phyloP scores from a whole-genome alignment of 2,797 vertebrate species.

The Hafferia zeledoni region DNA sequence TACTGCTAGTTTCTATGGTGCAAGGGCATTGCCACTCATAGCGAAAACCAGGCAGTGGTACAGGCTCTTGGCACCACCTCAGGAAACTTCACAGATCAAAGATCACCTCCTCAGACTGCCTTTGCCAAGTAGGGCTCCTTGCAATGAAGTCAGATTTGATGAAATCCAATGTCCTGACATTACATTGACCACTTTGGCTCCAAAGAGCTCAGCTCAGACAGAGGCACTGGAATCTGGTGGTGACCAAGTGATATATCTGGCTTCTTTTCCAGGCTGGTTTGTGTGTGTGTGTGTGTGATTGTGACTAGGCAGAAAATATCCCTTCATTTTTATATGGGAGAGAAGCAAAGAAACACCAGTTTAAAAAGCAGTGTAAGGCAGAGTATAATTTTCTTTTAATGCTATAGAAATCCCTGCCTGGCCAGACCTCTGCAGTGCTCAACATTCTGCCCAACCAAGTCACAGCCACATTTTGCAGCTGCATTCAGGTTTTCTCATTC shows the following conservation, averaged over 20 bases:
- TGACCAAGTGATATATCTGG: constrained; percentile 48
- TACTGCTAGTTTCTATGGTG: background rate
- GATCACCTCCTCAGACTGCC: background rate
- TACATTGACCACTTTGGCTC: constrained; percentile 15
- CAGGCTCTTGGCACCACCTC: background rate
- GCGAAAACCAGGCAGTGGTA: background rate
- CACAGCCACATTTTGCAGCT: constrained; percentile 16
- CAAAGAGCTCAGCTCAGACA: background rate
- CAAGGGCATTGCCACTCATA: background rate
- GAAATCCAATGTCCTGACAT: constrained; percentile 4
- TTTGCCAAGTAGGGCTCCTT: background rate
- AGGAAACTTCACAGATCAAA: constrained; percentile 27
- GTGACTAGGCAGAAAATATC: constrained; percentile 65
- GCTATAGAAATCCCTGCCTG: background rate
- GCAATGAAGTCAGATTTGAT: background rate
- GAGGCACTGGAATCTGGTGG: constrained; percentile 16
- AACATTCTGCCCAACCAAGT: background rate
- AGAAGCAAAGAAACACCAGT: constrained; percentile 11
- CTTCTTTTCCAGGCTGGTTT: constrained; percentile 50
- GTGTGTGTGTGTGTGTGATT: constrained; percentile 20
- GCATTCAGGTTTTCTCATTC: background rate
- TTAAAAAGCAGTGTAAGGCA: background rate
- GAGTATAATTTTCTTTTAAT: background rate
- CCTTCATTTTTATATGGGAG: constrained; percentile 2
- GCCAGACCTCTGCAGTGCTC: background rate